Evolutionary conservation across 1,140 invertebrate genomes (phyloP), one percentile per base, ranked within the genome.

Genomic region (Drosophila tsacasi): DNA sequence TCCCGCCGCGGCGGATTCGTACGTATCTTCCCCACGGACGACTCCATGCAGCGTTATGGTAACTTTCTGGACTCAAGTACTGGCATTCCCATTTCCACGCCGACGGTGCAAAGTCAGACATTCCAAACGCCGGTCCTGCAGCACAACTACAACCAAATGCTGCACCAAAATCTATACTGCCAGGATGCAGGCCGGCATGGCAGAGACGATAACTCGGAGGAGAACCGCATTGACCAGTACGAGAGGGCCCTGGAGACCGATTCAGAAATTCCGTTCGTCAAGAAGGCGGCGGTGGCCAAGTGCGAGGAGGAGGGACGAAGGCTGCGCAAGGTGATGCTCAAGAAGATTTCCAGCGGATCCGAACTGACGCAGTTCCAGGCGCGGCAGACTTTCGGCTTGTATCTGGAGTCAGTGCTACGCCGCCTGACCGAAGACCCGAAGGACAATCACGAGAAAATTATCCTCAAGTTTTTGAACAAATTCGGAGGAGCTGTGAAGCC

Each of bases 11-110:
- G 98, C 19, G 97, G 97, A 57, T 99, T 98, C 93, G 96, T 98
- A 32, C 94, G 98, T 27, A 98, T 99, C 84, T 99, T 98, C 93
- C 98, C 98, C 21, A 96, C 97, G 25, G 94, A 95, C 39, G 97
- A 98, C 87, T 96, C 97, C 5, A 98, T 97, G 97, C 95, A 95
- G 89, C 95, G 96, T 81, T 97, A 97, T 92, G 83, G 91, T 32
- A 79, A 81, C 23, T 93, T 91, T 89, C 52, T 93, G 95, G 96
- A 97, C 94, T 93, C 96, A 15, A 93, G 94, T 42, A 95, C 95
- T 42, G 96, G 96, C 59, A 95, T 97, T 78, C 96, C 96, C 15
- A 94, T 96, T 39, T 95, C 95, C 13, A 95, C 94, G 21, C 94
- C 95, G 15, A 94, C 95, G 69, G 94, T 94, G 52, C 94, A 95